Evolutionary conservation across 2,888 invertebrate species (phyloP), one percentile per base, ranked within the genome.

Genomic region (Nysson spinosus): DNA sequence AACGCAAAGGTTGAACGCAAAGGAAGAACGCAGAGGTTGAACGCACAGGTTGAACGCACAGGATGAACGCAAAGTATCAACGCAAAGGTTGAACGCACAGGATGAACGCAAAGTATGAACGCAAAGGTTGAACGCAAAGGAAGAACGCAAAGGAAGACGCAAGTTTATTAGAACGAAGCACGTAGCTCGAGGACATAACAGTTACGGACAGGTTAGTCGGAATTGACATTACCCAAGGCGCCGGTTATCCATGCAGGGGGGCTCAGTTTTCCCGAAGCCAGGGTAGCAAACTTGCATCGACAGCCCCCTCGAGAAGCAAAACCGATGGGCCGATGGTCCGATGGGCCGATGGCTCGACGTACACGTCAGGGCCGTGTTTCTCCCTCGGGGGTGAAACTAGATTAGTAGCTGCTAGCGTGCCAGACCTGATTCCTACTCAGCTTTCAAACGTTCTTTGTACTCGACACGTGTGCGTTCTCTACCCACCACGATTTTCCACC

Each of bases 351-450:
- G 11, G n/a, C n/a, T 9, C 5, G 26, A n/a, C 7, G 24, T n/a
- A 51, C 75, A 78, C 75, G 84, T 85, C 84, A 82, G 76, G 75
- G 72, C 69, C 85, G 83, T 75, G 77, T 79, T 78, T 70, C 68
- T 73, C 77, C 83, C 84, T 69, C 75, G 67, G 56, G 81, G 80
- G 77, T 71, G 46, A 83, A 78, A 79, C 70, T 78, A 78, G 83
- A 84, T 84, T 84, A 84, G 78, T 77, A n/a, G 76, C 72, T 76
- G 62, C 76, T 68, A 74, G 64, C 72, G 54, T 61, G 60, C 62
- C 49, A 56, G 56, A 71, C 71, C 43, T 51, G 68, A 75, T 71
- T 71, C 71, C 74, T 76, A 35, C 62, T 69, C 69, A 63, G 65
- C 68, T 67, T 66, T 63, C 66, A 71, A 75, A 75, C 68, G 76